Conservation (phyloP, 2,797 vertebrate genomes). For the Hyperoplus immaculatus region DNA sequence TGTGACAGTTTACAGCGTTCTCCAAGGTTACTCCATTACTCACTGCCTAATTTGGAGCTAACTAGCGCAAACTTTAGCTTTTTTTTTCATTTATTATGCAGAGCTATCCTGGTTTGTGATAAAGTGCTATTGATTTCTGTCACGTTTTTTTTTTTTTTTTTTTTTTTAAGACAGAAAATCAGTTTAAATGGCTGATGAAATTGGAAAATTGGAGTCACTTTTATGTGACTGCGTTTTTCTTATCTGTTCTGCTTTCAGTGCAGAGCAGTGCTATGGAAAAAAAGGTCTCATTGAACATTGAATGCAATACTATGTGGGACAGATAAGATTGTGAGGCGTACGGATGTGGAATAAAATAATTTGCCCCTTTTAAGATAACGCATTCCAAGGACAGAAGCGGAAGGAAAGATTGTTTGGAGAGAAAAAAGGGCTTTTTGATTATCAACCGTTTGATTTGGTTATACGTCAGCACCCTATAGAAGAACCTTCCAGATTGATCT, state of each 20-base stretch:
- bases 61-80: conserved; percentile 12
- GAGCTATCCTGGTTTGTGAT: conserved; percentile 6
- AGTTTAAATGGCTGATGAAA: not conserved
- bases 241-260: not conserved
- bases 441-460: conserved; percentile 44
- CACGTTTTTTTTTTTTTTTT: conserved; percentile 8
- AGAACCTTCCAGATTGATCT: conserved; percentile 57
- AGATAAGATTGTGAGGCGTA: conserved; percentile 9
- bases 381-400: conserved; percentile 2
- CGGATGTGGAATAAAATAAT: conserved; percentile 14
- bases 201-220: not conserved
- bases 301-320: not conserved
- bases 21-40: conserved; percentile 64
- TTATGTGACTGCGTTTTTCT: not conserved
- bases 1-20: conserved; percentile 46
- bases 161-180: conserved; percentile 8
- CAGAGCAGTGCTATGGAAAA: not conserved
- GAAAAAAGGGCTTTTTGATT: conserved; percentile 3
- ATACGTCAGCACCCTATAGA: conserved; percentile 39
- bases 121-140: conserved; percentile 22
- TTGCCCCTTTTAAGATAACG: conserved; percentile 11
- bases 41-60: conserved; percentile 46
- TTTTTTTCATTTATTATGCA: conserved; percentile 18
- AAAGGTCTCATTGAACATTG: not conserved
- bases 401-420: not conserved